Conservation (phyloP, 2,113 vertebrate genomes). For the Epinephelus cyanopodus region DNA sequence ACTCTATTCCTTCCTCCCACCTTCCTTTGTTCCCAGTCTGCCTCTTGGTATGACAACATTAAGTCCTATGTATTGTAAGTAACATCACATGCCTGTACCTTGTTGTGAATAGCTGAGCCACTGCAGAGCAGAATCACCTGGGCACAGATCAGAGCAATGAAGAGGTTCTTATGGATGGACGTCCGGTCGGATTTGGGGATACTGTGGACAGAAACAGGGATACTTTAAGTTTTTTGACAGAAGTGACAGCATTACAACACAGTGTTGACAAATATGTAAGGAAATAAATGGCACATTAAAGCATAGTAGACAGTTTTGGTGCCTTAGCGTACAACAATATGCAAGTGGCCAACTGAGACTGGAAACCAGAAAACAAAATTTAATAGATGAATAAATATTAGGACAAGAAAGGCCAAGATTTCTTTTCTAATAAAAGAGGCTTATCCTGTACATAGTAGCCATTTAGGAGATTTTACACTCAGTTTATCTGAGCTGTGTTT, state of each 20-base stretch:
- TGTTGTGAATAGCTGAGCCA: conserved; percentile 84
- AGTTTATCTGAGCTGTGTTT: background rate
- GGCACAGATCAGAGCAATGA: conserved; percentile 83
- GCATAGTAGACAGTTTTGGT: background rate
- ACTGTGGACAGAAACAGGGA: conserved; percentile 55
- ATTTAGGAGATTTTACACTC: background rate
- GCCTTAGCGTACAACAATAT: background rate
- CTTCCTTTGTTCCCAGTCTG: background rate
- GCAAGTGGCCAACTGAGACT: background rate
- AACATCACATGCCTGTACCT: conserved; percentile 66
- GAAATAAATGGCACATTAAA: background rate
- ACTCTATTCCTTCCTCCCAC: background rate
- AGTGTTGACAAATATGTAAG: background rate
- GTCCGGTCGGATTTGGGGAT: conserved; percentile 87
- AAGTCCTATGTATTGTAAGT: background rate
- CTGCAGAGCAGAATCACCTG: conserved; percentile 88
- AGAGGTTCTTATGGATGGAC: conserved; percentile 87
- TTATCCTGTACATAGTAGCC: background rate
- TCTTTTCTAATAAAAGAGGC: background rate
- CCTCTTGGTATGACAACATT: background rate
- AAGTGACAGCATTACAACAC: background rate
- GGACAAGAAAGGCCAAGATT: no score
- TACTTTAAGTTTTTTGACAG: background rate
- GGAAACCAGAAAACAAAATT: background rate
- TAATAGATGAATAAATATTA: background rate